Evolutionary conservation across 2,888 invertebrate species (phyloP).

Genomic region (Plagiodera versicolora): DNA sequence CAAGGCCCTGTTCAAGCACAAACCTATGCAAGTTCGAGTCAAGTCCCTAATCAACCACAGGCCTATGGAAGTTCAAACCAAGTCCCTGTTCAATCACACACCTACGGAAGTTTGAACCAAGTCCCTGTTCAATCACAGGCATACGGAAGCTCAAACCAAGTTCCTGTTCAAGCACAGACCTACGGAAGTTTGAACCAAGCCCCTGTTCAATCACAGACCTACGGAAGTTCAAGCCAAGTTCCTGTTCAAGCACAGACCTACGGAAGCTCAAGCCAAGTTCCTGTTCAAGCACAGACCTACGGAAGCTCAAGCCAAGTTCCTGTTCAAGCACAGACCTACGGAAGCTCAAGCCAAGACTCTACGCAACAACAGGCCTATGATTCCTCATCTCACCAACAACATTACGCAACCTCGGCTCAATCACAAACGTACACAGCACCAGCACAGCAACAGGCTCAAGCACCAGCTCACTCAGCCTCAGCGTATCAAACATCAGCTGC

Average conservation of each 20-base stretch:
- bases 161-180: too few species aligned
- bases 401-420: conserved; percentile 28
- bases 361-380: conserved; percentile 17
- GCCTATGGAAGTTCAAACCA: conserved; percentile 24
- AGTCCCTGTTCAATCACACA: conserved; percentile 1
- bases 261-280: too few species aligned
- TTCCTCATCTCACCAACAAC: neutral
- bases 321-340: conserved; percentile 9
- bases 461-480: conserved; percentile 20
- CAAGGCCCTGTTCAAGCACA: conserved; percentile 23
- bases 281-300: too few species aligned
- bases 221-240: too few species aligned
- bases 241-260: too few species aligned
- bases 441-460: conserved; percentile 18
- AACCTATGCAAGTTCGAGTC: conserved; percentile 7
- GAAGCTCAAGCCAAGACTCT: conserved; percentile 19
- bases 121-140: conserved; percentile 11
- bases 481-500: conserved; percentile 5
- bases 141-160: too few species aligned
- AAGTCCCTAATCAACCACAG: conserved; percentile 23
- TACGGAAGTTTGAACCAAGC: too few species aligned
- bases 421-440: conserved; percentile 33
- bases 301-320: too few species aligned
- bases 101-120: conserved; percentile 19
- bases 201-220: too few species aligned